Evolutionary conservation across 2,888 invertebrate species (phyloP).

Genomic region (Buathra laborator): DNA sequence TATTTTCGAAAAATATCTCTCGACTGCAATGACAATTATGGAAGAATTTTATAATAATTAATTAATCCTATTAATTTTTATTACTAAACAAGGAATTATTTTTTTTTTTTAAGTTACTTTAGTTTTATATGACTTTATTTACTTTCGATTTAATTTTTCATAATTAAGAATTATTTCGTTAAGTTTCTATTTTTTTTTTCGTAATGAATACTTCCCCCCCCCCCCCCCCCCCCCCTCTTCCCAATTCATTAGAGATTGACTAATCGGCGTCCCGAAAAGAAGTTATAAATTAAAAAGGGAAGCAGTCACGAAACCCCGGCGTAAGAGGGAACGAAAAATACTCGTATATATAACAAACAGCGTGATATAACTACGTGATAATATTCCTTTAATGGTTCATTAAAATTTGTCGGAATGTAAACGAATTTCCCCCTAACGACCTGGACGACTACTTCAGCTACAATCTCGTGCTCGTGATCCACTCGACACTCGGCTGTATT

Average conservation of each 20-base stretch:
- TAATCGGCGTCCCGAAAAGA: neutral
- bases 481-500: constrained; percentile 54
- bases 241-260: neutral
- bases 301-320: constrained; percentile 14
- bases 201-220: neutral
- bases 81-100: too few species aligned
- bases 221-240: neutral
- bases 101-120: too few species aligned
- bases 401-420: constrained; percentile 61
- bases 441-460: constrained; percentile 26
- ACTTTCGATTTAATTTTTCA: too few species aligned
- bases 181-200: neutral
- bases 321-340: constrained; percentile 17
- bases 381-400: constrained; percentile 61
- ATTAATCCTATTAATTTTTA: too few species aligned
- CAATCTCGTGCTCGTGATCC: constrained; percentile 48
- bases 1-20: too few species aligned
- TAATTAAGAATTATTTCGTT: too few species aligned
- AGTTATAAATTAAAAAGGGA: constrained; percentile 14
- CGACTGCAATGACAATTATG: too few species aligned
- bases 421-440: constrained; percentile 36
- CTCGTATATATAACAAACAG: constrained; percentile 29
- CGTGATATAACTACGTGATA: constrained; percentile 50
- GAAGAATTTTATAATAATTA: too few species aligned
- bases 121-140: too few species aligned